Evolutionary conservation across 2,113 vertebrate genomes (phyloP).

Genomic region (Neogale vison): DNA sequence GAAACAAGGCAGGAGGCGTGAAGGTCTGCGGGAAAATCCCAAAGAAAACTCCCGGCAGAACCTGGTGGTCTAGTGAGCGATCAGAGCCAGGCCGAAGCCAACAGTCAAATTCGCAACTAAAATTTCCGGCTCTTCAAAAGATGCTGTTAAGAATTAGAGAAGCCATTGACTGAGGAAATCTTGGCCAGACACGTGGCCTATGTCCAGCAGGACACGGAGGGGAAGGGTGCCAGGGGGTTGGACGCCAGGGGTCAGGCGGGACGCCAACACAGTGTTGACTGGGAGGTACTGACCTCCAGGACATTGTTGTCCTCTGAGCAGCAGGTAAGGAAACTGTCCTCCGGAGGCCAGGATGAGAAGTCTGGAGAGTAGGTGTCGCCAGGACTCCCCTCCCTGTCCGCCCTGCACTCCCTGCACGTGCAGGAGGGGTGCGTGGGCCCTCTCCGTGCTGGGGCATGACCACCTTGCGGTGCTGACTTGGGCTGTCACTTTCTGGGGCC

Average conservation of each 20-base stretch:
- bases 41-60: background rate
- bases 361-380: rapidly evolving
- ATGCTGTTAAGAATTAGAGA: background rate
- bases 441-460: background rate
- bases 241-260: too few species aligned
- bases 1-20: background rate
- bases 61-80: too few species aligned
- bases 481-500: too few species aligned
- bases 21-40: background rate
- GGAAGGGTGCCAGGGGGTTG: too few species aligned
- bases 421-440: background rate
- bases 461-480: background rate
- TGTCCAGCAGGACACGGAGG: rapidly evolving
- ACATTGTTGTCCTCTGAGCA: background rate
- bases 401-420: rapidly evolving
- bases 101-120: background rate
- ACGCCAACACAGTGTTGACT: background rate
- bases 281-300: too few species aligned
- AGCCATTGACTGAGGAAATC: background rate
- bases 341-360: background rate
- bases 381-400: rapidly evolving
- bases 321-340: background rate
- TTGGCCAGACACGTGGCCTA: background rate
- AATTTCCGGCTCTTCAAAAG: background rate
- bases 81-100: too few species aligned